Percentiles rank a stretch among this genome's conserved stretches.
Evolutionary conservation across 2,888 invertebrate genomes (phyloP).

Genomic region (Tortrix viridana): DNA sequence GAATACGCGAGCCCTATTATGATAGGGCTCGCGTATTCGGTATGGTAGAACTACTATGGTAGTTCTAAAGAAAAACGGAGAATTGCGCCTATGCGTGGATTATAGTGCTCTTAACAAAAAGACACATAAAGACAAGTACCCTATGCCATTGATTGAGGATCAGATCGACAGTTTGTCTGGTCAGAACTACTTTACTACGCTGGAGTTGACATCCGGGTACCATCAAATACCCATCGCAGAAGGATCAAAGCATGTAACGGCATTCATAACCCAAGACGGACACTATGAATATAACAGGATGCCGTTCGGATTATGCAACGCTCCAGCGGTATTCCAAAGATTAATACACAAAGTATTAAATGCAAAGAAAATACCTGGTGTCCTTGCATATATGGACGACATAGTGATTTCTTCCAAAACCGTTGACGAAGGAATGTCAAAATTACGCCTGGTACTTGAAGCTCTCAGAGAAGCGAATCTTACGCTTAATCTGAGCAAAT

Average conservation of each 20-base stretch:
- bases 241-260: conserved; percentile 47
- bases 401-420: conserved; percentile 42
- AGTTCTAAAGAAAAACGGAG: conserved; percentile 43
- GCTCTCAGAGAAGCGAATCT: conserved; percentile 32
- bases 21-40: too few relatives aligned
- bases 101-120: conserved; percentile 34
- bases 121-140: conserved; percentile 47
- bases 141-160: conserved; percentile 49
- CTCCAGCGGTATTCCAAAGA: too few relatives aligned
- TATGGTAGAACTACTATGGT: too few relatives aligned
- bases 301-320: too few relatives aligned
- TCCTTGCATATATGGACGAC: conserved; percentile 48
- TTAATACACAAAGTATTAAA: conserved; percentile 41
- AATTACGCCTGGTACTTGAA: conserved; percentile 32
- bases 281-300: conserved; percentile 42
- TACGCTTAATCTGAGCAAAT: conserved; percentile 32
- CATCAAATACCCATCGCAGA: conserved; percentile 12
- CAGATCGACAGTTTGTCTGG: conserved; percentile 46
- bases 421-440: conserved; percentile 34
- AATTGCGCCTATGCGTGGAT: conserved; percentile 45
- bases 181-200: conserved; percentile 44
- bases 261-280: conserved; percentile 47
- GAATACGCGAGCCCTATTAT: conserved; percentile 12
- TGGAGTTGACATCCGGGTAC: conserved; percentile 28
- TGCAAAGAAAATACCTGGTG: conserved; percentile 16